Conservation (phyloP, 2,113 vertebrate species). For the Microtus oregoni region DNA sequence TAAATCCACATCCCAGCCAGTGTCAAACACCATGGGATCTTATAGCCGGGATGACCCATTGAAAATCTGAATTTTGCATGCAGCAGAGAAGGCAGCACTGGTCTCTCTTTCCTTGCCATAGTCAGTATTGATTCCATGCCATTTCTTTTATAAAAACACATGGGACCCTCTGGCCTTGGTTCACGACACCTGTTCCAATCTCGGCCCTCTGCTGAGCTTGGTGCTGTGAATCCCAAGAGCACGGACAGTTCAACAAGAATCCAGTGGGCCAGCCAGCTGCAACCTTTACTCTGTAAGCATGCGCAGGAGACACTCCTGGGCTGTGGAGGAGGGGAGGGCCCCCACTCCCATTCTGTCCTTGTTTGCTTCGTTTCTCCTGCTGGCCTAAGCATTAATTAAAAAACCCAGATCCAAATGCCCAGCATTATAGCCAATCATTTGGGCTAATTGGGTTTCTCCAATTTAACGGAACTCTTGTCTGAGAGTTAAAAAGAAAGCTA, state of each 20-base stretch:
- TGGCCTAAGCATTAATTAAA: conserved; percentile 49
- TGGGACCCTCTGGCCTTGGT: conserved; percentile 35
- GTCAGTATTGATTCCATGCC: conserved; percentile 62
- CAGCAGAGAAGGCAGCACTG: not conserved
- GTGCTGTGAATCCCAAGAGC: conserved; percentile 25
- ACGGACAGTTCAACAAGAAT: not conserved
- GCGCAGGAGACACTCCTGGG: not conserved
- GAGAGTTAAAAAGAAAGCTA: conserved; percentile 41
- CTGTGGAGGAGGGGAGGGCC: not conserved
- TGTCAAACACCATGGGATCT: conserved; percentile 2
- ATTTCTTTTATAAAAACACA: conserved; percentile 35
- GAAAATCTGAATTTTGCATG: conserved; percentile 46
- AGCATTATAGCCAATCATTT: conserved; percentile 40
- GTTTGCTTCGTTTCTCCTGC: conserved; percentile 20
- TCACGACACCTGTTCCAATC: not conserved
- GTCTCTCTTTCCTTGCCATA: conserved; percentile 45
- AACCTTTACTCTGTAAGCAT: not conserved
- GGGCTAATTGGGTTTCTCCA: conserved; percentile 40
- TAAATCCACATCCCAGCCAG: conserved; percentile 51
- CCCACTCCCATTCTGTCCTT: not conserved
- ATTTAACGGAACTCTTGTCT: conserved; percentile 47
- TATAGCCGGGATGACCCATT: conserved; percentile 8
- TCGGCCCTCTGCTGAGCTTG: not conserved
- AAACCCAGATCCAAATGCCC: not conserved
- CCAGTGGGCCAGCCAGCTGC: not conserved